Base-by-base conservation (phyloP, 2,113 vertebrate genomes). In the Phaetusa simplex region DNA sequence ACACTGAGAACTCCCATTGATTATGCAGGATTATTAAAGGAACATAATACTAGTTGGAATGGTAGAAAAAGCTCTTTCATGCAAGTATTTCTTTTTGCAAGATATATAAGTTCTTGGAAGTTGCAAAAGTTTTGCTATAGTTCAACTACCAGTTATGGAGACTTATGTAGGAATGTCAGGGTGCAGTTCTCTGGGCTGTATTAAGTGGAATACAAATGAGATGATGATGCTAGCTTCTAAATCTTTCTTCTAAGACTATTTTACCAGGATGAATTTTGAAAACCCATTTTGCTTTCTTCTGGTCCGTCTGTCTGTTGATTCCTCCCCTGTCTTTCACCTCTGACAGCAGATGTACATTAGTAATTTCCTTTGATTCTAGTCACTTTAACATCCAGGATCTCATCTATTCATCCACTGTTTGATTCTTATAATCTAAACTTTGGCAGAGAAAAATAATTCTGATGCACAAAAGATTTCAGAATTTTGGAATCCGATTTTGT, bases 51-150 rank as follows among this genome's bases (percentile, higher is more conserved):
- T 50, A 59, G 14, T n/a, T 56, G 73, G 43, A 82, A 76, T 79
- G 73, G 86, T 76, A 58, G 89, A 87, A 93, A 58, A 61, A 76
- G 45, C 29, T 79, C 65, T 79, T 94, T 82, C 77, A 82, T 91
- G 95, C 94, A 93, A 76, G 24, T 66, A 49, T 92, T 84, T 89
- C 30, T 83, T 92, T 91, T 82, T 82, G 69, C 52, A 89, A 86
- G 83, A 52, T 92, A 65, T 15, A 5, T 24, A 49, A 67, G 14
- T 80, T 93, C 36, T 65, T 93, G 40, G 74, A 83, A 90, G 40
- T 70, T 88, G 84, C 45, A 53, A 15, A 91, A 85, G 53, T 83
- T 96, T 72, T 95, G 78, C 70, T 69, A 6, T 67, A 55, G 26
- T 82, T 93, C 36, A 58, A 6, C 62, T 69, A 18, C 47, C 47